These are phyloP conservation scores for Euproctis similis DNA, from an alignment of 2,888 invertebrate genomes.

Conservation along the genomic window DNA sequence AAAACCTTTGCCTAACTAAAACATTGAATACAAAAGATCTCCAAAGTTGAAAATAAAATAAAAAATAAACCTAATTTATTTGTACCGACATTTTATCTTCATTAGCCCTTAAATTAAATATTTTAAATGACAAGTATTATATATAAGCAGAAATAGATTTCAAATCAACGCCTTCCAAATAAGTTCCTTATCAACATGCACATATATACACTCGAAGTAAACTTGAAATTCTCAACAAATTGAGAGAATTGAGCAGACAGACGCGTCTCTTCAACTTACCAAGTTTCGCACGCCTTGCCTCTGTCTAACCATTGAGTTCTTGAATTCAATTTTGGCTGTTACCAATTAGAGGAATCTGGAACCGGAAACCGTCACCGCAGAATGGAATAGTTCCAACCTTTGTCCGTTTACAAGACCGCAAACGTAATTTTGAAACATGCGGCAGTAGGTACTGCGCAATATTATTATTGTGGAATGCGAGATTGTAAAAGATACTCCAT, in stretches of 20 bases:
- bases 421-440: constrained; percentile 13
- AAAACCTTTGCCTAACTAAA: too few relatives aligned
- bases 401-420: constrained; percentile 14
- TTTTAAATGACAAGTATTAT: not conserved
- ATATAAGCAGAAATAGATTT: constrained; percentile 5
- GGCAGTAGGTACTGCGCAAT: too few relatives aligned
- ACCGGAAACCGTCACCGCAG: constrained; percentile 5
- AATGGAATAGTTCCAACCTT: constrained; percentile 25
- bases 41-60: too few relatives aligned
- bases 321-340: constrained; percentile 18
- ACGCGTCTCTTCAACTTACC: constrained; percentile 5
- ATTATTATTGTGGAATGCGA: constrained; percentile 4
- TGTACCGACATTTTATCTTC: not conserved
- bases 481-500: constrained; percentile 4
- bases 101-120: not conserved
- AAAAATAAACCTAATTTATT: too few relatives aligned
- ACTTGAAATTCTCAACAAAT: constrained; percentile 13
- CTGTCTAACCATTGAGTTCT: constrained; percentile 16
- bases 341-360: constrained; percentile 24
- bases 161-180: constrained; percentile 11
- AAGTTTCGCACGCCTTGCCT: constrained; percentile 13
- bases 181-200: constrained; percentile 20
- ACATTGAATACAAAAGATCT: too few relatives aligned
- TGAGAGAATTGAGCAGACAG: constrained; percentile 20
- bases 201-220: constrained; percentile 11